Evolutionary conservation across 1,140 invertebrate species (phyloP).

Genomic region (Heliconius hewitsoni): DNA sequence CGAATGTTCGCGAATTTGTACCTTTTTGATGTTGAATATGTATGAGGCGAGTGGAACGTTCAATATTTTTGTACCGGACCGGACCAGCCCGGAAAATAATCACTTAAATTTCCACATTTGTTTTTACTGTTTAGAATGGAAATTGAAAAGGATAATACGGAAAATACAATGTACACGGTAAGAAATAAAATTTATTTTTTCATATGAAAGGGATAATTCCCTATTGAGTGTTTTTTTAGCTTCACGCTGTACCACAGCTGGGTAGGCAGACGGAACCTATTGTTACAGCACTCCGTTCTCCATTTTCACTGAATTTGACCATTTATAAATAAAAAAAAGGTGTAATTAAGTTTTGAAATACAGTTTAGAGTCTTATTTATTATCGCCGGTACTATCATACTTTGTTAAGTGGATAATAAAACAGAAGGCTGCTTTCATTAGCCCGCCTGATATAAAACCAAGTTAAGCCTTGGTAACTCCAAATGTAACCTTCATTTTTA

Average conservation of each 20-base stretch:
- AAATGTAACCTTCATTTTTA: slow-evolving; percentile 68
- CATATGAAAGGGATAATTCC: not conserved
- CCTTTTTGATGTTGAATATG: slow-evolving; percentile 39
- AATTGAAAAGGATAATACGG: not conserved
- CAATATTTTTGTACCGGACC: slow-evolving; percentile 28
- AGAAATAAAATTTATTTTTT: not conserved
- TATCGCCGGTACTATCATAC: slow-evolving; percentile 26
- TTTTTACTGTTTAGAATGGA: not conserved
- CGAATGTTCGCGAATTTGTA: slow-evolving; percentile 36
- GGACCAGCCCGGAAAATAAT: slow-evolving; percentile 15
- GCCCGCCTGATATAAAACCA: slow-evolving; percentile 59
- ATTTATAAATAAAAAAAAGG: not conserved
- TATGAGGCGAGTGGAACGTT: slow-evolving; percentile 29
- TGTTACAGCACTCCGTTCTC: no score
- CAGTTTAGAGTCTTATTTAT: not conserved
- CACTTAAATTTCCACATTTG: slow-evolving; percentile 17
- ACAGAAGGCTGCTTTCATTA: slow-evolving; percentile 71
- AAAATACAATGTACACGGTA: not conserved
- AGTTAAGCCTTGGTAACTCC: slow-evolving; percentile 58
- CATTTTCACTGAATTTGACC: no score
- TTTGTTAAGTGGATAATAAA: slow-evolving; percentile 66
- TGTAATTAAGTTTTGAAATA: not conserved
- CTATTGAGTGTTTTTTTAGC: no score
- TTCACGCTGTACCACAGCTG: no score
- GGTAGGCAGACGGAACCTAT: no score